Conservation (phyloP, 2,113 vertebrate species). For the Brachionichthys hirsutus region DNA sequence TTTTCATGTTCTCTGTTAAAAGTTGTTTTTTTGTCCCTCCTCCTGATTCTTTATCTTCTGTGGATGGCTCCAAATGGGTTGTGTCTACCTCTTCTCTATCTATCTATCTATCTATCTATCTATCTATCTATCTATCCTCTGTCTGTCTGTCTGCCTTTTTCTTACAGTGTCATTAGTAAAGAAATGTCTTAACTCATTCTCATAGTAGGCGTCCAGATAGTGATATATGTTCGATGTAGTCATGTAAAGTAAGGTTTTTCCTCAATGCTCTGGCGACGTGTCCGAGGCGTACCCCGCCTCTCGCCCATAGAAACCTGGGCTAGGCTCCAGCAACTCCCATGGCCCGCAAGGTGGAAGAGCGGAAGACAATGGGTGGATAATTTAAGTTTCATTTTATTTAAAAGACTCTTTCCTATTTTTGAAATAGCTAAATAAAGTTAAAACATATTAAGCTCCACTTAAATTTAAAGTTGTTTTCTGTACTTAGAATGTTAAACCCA, state of each 20-base stretch:
- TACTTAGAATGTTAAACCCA: neutral
- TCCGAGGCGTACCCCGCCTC: too few relatives aligned
- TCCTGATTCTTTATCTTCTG: conserved; percentile 41
- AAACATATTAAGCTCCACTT: neutral
- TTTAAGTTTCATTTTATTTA: too few relatives aligned
- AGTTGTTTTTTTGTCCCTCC: conserved; percentile 53
- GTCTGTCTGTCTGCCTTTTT: conserved; percentile 33
- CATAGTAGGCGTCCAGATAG: conserved; percentile 8
- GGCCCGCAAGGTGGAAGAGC: too few relatives aligned
- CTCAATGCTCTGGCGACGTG: too few relatives aligned
- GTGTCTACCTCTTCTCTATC: conserved; percentile 35
- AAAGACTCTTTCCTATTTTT: neutral
- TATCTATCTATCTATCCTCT: conserved; percentile 1
- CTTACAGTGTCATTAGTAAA: conserved; percentile 41
- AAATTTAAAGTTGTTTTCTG: neutral
- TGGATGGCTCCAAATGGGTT: conserved; percentile 43
- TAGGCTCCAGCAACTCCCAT: too few relatives aligned
- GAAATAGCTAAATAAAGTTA: neutral
- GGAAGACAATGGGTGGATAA: too few relatives aligned
- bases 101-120: too few relatives aligned
- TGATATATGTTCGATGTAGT: neutral
- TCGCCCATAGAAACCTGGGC: too few relatives aligned
- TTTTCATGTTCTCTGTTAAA: conserved; percentile 58
- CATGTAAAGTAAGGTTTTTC: too few relatives aligned
- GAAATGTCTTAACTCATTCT: conserved; percentile 36